These are phyloP conservation scores for Drosophila kokeensis DNA, from an alignment of 2,888 invertebrate species.

Conservation along the genomic window DNA sequence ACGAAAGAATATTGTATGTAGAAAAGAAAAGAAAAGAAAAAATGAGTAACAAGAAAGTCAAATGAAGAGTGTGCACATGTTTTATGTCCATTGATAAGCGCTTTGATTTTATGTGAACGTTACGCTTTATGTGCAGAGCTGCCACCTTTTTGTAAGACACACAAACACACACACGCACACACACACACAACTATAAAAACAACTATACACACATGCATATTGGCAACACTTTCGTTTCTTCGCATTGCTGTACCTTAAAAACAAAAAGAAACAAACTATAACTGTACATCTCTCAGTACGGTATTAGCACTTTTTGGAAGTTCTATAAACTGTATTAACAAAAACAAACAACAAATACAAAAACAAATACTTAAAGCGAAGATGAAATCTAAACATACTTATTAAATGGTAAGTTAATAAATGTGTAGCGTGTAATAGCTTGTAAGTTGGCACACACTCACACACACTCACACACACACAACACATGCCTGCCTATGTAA, in stretches of 20 bases:
- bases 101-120: constrained; percentile 72
- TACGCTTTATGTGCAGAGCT: constrained; percentile 77
- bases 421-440: constrained; percentile 76
- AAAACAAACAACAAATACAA: constrained; percentile 37
- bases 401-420: constrained; percentile 75
- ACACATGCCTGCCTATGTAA: constrained; percentile 71
- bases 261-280: constrained; percentile 52
- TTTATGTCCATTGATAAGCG: constrained; percentile 68
- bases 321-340: constrained; percentile 55
- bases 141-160: constrained; percentile 68
- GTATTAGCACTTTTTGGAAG: constrained; percentile 73
- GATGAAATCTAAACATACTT: constrained; percentile 50
- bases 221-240: constrained; percentile 73
- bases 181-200: constrained; percentile 4
- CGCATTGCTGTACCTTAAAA: constrained; percentile 79
- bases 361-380: constrained; percentile 18
- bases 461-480: constrained; percentile 25
- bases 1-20: constrained; percentile 44
- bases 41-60: constrained; percentile 25
- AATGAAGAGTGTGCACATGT: constrained; percentile 52
- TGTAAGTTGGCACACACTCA: constrained; percentile 61
- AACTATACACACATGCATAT: constrained; percentile 49
- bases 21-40: constrained; percentile 34
- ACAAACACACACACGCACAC: constrained; percentile 16
- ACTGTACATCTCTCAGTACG: constrained; percentile 74